These are phyloP conservation scores for Drosophila ficusphila DNA, from an alignment of 1,140 invertebrate genomes.

Conservation along the genomic window DNA sequence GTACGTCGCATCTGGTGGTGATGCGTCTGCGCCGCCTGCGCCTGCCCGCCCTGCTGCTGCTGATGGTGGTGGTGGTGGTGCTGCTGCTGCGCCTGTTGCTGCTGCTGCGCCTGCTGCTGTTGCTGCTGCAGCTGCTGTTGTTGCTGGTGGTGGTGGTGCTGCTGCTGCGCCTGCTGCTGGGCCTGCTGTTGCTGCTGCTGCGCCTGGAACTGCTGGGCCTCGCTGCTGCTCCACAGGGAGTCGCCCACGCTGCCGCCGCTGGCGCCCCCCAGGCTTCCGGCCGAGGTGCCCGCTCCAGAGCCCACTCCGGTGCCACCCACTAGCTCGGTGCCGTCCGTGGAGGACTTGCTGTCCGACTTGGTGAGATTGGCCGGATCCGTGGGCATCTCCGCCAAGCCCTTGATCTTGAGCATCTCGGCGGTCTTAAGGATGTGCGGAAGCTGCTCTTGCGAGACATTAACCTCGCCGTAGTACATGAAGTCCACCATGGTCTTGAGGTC, in stretches of 20 bases:
- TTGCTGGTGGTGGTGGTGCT: conserved; percentile 68
- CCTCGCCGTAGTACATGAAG: conserved; percentile 96
- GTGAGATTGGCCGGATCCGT: conserved; percentile 88
- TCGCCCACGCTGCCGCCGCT: conserved; percentile 75
- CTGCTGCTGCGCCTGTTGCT: conserved; percentile 72
- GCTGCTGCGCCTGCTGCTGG: conserved; percentile 68
- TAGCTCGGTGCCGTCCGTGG: conserved; percentile 76
- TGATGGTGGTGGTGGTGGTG: conserved; percentile 74
- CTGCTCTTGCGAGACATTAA: conserved; percentile 95
- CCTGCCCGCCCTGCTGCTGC: conserved; percentile 61
- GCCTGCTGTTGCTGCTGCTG: conserved; percentile 69
- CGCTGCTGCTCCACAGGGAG: conserved; percentile 81
- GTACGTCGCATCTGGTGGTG: conserved; percentile 79
- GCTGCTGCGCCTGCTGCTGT: conserved; percentile 69
- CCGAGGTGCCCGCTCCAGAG: conserved; percentile 44
- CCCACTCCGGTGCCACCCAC: conserved; percentile 58
- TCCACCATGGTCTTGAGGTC: conserved; percentile 95
- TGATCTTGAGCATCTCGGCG: conserved; percentile 94
- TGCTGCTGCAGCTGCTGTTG: conserved; percentile 68
- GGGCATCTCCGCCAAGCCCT: conserved; percentile 93
- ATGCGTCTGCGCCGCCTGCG: conserved; percentile 70
- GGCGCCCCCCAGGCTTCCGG: conserved; percentile 60
- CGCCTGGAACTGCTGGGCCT: conserved; percentile 79
- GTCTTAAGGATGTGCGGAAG: conserved; percentile 94
- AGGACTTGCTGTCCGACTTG: conserved; percentile 87